Evolutionary conservation across 2,888 invertebrate species (phyloP).

Genomic region (Gerris lacustris): DNA sequence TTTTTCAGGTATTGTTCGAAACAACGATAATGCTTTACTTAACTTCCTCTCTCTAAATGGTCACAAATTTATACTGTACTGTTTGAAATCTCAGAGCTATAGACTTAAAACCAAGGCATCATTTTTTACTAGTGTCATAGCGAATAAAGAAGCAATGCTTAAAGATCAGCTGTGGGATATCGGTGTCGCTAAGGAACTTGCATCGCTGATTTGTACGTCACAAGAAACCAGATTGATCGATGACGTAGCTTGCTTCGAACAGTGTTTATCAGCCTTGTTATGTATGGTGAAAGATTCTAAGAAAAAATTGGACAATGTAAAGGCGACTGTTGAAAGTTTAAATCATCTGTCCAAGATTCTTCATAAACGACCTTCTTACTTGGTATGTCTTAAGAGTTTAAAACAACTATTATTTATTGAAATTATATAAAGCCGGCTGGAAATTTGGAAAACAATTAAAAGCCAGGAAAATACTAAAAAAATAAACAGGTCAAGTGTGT

Average conservation of each 20-base stretch:
- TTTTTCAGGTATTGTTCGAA: constrained; percentile 21
- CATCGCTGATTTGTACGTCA: neutral
- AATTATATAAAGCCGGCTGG: too few species aligned
- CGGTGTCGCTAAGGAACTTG: neutral
- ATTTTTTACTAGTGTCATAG: neutral
- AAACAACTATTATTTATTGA: too few species aligned
- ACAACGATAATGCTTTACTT: constrained; percentile 17
- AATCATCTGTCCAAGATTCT: neutral
- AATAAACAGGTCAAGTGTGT: too few species aligned
- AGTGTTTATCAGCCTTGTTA: neutral
- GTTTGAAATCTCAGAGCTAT: neutral
- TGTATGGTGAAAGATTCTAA: neutral
- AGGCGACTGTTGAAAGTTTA: neutral
- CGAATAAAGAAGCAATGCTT: neutral
- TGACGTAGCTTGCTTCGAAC: neutral
- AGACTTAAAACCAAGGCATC: neutral
- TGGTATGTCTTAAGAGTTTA: neutral
- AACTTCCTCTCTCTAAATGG: neutral
- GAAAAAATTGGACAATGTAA: neutral
- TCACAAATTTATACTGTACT: neutral
- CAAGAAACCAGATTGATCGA: neutral
- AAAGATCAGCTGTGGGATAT: neutral
- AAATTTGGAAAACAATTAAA: too few species aligned
- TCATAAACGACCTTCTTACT: neutral
- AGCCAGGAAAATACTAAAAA: too few species aligned